phyloP scores from a whole-genome alignment of 2,113 vertebrate species.

The Hemicordylus capensis region DNA sequence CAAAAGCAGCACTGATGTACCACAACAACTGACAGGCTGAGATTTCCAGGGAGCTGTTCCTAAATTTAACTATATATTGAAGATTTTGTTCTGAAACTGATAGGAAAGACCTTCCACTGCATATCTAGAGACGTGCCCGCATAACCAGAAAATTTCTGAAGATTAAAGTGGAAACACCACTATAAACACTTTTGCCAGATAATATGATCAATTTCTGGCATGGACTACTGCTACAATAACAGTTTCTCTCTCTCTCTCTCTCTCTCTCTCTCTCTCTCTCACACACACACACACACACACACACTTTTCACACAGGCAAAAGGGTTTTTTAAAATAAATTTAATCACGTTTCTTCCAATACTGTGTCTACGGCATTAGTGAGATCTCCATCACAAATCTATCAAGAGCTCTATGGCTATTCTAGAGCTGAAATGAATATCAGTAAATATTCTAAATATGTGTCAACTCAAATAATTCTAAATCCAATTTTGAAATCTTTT shows the following conservation, averaged over 20 bases:
- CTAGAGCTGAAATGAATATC: neutral
- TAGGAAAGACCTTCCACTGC: constrained; percentile 7
- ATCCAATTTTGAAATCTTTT: neutral
- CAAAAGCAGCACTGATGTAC: constrained; percentile 7
- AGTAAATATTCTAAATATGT: neutral
- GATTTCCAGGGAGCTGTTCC: neutral
- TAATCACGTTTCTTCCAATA: neutral
- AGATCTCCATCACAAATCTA: neutral
- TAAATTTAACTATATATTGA: constrained; percentile 14
- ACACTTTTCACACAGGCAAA: neutral
- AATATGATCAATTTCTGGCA: neutral
- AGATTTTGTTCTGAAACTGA: neutral
- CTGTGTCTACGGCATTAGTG: neutral
- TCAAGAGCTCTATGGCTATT: neutral
- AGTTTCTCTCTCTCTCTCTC: no score
- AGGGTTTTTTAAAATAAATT: neutral
- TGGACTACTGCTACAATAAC: no score
- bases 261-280: no score
- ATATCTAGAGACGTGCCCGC: neutral
- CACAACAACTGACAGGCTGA: constrained; percentile 13
- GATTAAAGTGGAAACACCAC: neutral
- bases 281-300: no score
- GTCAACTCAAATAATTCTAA: neutral
- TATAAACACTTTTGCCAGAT: neutral
- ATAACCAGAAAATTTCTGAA: neutral